Conservation (phyloP, 1,140 invertebrate genomes). For the Phocides pigmalion region DNA sequence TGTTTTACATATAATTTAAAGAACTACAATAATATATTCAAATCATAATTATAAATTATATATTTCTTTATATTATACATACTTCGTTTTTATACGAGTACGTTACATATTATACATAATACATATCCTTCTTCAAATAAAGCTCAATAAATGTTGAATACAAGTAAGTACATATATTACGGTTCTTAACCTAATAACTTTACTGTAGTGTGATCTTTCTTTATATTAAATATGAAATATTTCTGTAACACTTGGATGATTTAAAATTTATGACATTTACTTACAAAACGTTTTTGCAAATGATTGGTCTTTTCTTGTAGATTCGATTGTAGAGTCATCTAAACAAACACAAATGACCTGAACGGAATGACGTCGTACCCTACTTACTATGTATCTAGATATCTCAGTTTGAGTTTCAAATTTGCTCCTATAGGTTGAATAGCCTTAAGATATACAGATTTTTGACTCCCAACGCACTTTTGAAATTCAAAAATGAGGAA, state of each 20-base stretch:
- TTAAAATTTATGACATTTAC: background rate
- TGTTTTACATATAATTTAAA: too few species aligned
- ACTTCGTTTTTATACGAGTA: too few species aligned
- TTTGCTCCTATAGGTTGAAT: conserved; percentile 9
- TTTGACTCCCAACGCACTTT: background rate
- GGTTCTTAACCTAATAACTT: too few species aligned
- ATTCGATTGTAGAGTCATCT: conserved; percentile 10
- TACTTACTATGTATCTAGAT: conserved; percentile 16
- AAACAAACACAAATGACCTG: conserved; percentile 18
- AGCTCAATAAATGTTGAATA: too few species aligned
- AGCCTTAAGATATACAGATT: background rate
- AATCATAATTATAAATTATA: too few species aligned
- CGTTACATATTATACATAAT: too few species aligned
- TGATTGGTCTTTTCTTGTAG: background rate
- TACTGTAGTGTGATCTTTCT: too few species aligned
- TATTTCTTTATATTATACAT: too few species aligned
- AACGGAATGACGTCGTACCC: conserved; percentile 3
- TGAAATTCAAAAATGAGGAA: conserved; percentile 7
- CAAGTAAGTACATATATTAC: too few species aligned
- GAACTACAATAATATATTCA: too few species aligned
- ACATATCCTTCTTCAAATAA: too few species aligned
- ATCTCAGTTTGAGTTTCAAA: conserved; percentile 15
- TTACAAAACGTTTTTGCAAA: background rate
- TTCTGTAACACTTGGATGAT: background rate
- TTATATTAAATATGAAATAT: background rate